These are phyloP conservation scores for Dicaeum eximium DNA, from an alignment of 2,113 vertebrate genomes.

Conservation along the genomic window DNA sequence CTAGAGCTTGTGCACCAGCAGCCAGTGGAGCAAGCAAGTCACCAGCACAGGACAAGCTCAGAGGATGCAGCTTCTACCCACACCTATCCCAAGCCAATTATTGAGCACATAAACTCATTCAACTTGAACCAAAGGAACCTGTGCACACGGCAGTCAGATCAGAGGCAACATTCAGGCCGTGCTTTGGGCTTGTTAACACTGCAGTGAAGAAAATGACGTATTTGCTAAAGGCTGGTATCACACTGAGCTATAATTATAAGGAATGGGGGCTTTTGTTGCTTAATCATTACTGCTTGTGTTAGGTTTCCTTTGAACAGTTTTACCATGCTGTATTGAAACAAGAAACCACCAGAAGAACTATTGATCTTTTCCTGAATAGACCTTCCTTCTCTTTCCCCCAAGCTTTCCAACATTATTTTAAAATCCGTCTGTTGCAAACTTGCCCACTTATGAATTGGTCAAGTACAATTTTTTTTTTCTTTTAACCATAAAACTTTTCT, in stretches of 20 bases:
- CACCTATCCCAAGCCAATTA: background rate
- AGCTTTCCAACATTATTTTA: background rate
- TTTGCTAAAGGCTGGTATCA: background rate
- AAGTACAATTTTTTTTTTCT: background rate
- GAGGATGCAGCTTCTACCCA: background rate
- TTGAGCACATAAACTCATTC: background rate
- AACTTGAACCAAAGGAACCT: background rate
- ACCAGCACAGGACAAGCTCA: background rate
- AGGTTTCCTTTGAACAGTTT: slow-evolving; percentile 30
- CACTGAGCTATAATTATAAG: background rate
- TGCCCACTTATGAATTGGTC: background rate
- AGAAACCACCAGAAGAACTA: slow-evolving; percentile 6
- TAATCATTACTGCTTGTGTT: slow-evolving; percentile 4
- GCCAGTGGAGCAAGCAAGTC: background rate
- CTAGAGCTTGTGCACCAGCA: background rate
- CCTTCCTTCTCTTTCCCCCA: background rate
- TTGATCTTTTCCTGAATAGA: slow-evolving; percentile 3
- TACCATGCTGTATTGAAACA: background rate
- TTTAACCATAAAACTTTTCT: background rate
- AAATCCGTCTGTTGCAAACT: background rate
- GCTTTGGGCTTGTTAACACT: background rate
- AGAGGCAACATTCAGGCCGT: background rate
- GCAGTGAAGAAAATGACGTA: background rate
- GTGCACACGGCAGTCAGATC: background rate
- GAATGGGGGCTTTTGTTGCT: background rate